phyloP scores from a whole-genome alignment of 2,888 invertebrate genomes.

The Sipunculus nudus region DNA sequence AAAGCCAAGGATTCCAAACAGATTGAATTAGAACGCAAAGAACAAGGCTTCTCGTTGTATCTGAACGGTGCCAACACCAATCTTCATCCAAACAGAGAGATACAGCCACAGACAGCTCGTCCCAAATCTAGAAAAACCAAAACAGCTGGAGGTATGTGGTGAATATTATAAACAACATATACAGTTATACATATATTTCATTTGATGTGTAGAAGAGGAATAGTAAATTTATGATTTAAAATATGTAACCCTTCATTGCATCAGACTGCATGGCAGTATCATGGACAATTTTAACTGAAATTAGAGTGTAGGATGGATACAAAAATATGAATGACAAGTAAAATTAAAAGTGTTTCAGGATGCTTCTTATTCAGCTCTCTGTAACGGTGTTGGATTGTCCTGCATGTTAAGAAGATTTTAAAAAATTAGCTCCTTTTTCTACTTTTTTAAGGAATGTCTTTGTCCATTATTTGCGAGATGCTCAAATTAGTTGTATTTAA shows the following conservation, averaged over 20 bases:
- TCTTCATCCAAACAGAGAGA: background rate
- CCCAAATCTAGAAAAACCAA: constrained; percentile 30
- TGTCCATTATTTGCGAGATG: background rate
- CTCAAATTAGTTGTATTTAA: background rate
- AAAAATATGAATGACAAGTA: too few species aligned
- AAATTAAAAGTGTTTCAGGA: too few species aligned
- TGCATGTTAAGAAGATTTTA: background rate
- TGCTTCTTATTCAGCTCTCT: too few species aligned
- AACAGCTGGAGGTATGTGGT: constrained; percentile 51
- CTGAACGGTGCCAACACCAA: constrained; percentile 61
- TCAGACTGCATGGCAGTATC: too few species aligned
- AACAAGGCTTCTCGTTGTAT: constrained; percentile 65
- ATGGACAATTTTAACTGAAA: too few species aligned
- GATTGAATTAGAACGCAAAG: constrained; percentile 59
- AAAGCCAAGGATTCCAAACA: constrained; percentile 53
- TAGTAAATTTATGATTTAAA: too few species aligned
- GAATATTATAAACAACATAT: too few species aligned
- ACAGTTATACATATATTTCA: too few species aligned
- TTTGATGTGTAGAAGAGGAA: too few species aligned
- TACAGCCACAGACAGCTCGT: background rate
- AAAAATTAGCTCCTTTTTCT: background rate
- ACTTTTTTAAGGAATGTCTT: background rate
- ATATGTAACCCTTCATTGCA: too few species aligned
- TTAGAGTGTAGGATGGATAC: too few species aligned
- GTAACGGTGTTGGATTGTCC: too few species aligned